Evolutionary conservation across 2,888 invertebrate species (phyloP).

Genomic region (Emmelina monodactyla): DNA sequence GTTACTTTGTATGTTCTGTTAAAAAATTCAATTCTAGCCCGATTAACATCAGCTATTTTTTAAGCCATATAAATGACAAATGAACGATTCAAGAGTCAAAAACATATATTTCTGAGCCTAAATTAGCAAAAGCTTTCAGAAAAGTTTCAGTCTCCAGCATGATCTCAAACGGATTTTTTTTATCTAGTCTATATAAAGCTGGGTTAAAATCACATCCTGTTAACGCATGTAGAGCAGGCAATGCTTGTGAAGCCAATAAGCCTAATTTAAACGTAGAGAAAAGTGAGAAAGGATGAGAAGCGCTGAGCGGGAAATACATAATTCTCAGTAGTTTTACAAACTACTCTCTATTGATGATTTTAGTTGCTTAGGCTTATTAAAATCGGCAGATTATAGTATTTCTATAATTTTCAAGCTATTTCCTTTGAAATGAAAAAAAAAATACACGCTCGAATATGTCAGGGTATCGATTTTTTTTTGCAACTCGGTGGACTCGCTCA

Average conservation of each 20-base stretch:
- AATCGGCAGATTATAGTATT: too few relatives aligned
- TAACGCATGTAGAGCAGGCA: conserved; percentile 1
- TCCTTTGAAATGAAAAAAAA: too few relatives aligned
- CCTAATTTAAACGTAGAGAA: too few relatives aligned
- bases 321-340: too few relatives aligned
- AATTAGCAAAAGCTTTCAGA: conserved; percentile 8
- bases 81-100: neutral
- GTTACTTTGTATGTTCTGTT: conserved; percentile 19
- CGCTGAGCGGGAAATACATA: too few relatives aligned
- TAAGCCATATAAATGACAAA: conserved; percentile 19
- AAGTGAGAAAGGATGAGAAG: too few relatives aligned
- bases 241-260: neutral
- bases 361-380: neutral
- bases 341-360: neutral
- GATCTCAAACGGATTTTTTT: conserved; percentile 7
- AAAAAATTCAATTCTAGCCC: conserved; percentile 14
- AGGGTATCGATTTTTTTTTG: neutral
- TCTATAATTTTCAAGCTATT: too few relatives aligned
- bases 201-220: conserved; percentile 9
- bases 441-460: too few relatives aligned
- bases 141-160: conserved; percentile 11
- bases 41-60: conserved; percentile 19
- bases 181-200: conserved; percentile 8
- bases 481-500: neutral
- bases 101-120: conserved; percentile 1